Evolutionary conservation across 2,113 vertebrate species (phyloP), one percentile per base, ranked within the genome.

Genomic region (Tragelaphus imberbis): DNA sequence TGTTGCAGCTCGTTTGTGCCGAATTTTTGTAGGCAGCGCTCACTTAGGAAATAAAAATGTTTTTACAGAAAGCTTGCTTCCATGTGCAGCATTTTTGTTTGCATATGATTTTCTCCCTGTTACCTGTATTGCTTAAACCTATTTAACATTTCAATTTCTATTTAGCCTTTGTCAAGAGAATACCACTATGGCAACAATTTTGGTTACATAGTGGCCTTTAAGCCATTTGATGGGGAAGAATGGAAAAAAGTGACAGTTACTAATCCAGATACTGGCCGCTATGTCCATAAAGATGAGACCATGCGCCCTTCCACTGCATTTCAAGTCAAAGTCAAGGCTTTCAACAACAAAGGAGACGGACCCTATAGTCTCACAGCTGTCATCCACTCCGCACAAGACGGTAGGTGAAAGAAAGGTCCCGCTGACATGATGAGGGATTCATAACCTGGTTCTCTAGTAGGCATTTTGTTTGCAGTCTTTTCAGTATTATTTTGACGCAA

Each of bases 301-400:
- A 99, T 99, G 98, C 98, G 98, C 6, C 99, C 99, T 10, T 98
- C 98, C 71, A 99, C 99, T 5, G 98, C 99, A 12, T 99, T 99
- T 92, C 99, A 99, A 97, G 99, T 99, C n/a, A 99, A 99, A 99
- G 99, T 99, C 68, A 99, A 99, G 98, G 99, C 99, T 5, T 99
- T 99, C 98, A 99, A 99, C 98, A 99, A 97, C 94, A 98, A 99
- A 98, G 99, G 99, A 53, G 99, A 99, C 65, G 99, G 99, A 28
- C 99, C 99, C 0, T 99, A 99, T 98, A 99, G 99, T 98, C 98
- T 99, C 17, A 99, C 99, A 10, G 99, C 99, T 8, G 94, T 98
- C 80, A 99, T 99, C 97, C 99, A 99, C 82, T 99, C 99, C 5
- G 99, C 99, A 10, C 99, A 99, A 96, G 99, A 99, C 0, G 99